A percentile compares a stretch with the other conserved stretches of the same genome.
Evolutionary conservation across 2,113 vertebrate species (phyloP).

Genomic region (Pelobates fuscus): DNA sequence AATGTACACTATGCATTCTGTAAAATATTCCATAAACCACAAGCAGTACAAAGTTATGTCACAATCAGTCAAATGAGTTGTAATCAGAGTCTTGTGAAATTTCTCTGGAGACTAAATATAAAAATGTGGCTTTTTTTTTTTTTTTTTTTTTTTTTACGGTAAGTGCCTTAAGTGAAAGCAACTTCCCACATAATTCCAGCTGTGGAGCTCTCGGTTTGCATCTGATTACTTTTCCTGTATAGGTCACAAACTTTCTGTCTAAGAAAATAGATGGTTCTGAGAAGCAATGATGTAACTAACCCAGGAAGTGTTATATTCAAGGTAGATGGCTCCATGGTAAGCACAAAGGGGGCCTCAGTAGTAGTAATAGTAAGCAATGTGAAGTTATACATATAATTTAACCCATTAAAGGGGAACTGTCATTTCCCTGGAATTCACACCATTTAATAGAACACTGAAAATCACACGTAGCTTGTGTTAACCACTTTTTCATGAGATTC

Average conservation of each 20-base stretch:
- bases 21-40: too few species aligned
- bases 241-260: background rate
- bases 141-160: too few species aligned
- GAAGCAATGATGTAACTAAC: background rate
- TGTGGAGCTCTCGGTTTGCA: background rate
- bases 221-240: conserved; percentile 20
- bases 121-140: background rate
- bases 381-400: too few species aligned
- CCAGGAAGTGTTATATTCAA: background rate
- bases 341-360: too few species aligned
- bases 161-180: conserved; percentile 8
- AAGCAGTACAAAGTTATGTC: too few species aligned
- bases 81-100: conserved; percentile 10
- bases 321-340: background rate
- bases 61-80: background rate
- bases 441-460: too few species aligned
- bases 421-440: too few species aligned
- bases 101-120: background rate
- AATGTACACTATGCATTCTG: too few species aligned
- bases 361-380: too few species aligned
- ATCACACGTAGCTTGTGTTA: too few species aligned
- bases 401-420: too few species aligned
- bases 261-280: conserved; percentile 6
- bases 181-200: conserved; percentile 8
- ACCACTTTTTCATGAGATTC: too few species aligned